Base-by-base conservation (phyloP, 2,888 invertebrate species). In the Drosophila rellima region DNA sequence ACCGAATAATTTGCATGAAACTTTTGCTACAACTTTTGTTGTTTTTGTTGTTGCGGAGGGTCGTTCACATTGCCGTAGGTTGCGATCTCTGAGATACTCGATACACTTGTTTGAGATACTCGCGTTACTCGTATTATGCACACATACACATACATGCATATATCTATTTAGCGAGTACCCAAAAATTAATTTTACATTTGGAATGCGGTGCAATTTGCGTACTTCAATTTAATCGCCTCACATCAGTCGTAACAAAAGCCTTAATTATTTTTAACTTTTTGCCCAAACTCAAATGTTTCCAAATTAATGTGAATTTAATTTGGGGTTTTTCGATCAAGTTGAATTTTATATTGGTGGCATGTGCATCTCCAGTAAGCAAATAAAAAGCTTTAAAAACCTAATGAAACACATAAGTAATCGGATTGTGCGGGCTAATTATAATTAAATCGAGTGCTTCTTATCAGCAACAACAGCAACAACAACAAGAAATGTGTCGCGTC, bases 41-140 rank as follows among this genome's bases (percentile, higher is more conserved):
- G 35, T 23, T 70, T 37, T 13, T 60, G 42, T 48, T 61, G 56
- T 39, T 64, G 48, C 42, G 50, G 50, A 45, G 59, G 85, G 71
- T 89, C 85, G 74, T 86, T 86, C 84, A 86, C 85, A 74, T 79
- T 79, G 76, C 80, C 88, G 71, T 78, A 78, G 76, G 88, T 88
- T 85, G 68, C 33, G 60, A 48, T 66, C 54, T 40, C 42, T 56
- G 18, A 48, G 59, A 48, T 51, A 55, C 52, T 37, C 47, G 31
- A 31, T 47, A 39, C 37, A 47, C 55, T 56, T 56, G 56, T 45
- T 45, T 56, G 57, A n/a, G 18, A 39, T 47, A 57, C 47, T 47
- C 20, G 33, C 10, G 1, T 13, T 45, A 47, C 35, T 47, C 31
- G 51, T 55, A 55, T 20, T 18, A 20, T 11, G 4, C 20, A 37